Conservation (phyloP, 2,888 invertebrate species). For the Syritta pipiens region DNA sequence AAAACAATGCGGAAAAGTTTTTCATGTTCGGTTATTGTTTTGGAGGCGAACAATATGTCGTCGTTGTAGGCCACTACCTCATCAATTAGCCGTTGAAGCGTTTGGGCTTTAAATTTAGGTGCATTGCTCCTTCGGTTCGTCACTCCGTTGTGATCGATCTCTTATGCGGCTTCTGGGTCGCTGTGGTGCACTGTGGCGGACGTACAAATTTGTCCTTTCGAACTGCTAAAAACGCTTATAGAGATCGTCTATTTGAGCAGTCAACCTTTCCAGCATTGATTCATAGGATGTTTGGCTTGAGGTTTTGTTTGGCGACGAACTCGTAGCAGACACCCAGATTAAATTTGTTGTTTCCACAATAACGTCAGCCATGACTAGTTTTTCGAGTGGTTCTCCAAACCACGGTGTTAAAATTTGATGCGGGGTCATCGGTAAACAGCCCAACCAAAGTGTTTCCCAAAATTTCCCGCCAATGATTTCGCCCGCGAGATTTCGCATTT, state of each 20-base stretch:
- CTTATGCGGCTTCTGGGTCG: no score
- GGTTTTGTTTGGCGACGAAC: neutral
- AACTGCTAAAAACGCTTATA: conserved; percentile 10
- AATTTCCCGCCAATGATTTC: neutral
- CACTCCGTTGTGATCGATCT: no score
- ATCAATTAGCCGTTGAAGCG: conserved; percentile 74
- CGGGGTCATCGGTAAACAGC: conserved; percentile 7
- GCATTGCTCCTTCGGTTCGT: no score
- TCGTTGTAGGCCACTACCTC: conserved; percentile 72
- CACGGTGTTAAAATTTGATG: conserved; percentile 25
- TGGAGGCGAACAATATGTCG: conserved; percentile 71
- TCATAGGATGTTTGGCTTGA: no score
- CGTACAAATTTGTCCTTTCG: neutral
- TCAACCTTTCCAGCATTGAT: neutral
- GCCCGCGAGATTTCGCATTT: conserved; percentile 4
- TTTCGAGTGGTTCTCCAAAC: conserved; percentile 12
- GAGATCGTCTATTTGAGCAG: conserved; percentile 8
- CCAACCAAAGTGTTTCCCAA: neutral
- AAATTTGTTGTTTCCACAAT: conserved; percentile 29
- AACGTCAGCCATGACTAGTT: conserved; percentile 16
- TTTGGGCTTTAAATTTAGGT: no score
- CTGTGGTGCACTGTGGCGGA: no score
- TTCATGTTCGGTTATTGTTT: conserved; percentile 59
- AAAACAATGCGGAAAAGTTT: conserved; percentile 69
- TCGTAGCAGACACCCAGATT: conserved; percentile 4